Evolutionary conservation across 2,797 vertebrate genomes (phyloP).

Genomic region (Crocidura indochinensis): DNA sequence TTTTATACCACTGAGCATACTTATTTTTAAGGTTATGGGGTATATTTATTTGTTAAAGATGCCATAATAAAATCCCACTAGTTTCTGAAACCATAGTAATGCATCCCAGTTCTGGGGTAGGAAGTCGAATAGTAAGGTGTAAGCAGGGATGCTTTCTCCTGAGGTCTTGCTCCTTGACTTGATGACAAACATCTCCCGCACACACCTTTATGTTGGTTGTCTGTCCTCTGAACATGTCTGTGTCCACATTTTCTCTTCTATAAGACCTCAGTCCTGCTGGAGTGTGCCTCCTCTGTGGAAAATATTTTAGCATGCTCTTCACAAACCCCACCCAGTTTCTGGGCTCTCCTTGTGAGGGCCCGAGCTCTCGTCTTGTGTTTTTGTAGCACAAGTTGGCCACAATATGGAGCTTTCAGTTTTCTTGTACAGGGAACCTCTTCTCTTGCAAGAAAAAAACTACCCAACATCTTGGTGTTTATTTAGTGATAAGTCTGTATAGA

Average conservation of each 20-base stretch:
- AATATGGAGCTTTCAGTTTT: conserved; percentile 2
- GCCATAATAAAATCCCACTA: background rate
- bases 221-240: background rate
- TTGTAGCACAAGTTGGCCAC: background rate
- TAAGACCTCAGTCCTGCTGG: too few species aligned
- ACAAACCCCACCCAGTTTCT: too few species aligned
- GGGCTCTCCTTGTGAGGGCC: background rate
- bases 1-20: background rate
- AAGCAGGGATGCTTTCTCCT: background rate
- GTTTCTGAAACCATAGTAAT: background rate
- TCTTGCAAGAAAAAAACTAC: conserved; percentile 52
- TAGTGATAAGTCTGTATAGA: background rate
- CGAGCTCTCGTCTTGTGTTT: conserved; percentile 7
- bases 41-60: background rate
- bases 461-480: conserved; percentile 42
- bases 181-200: background rate
- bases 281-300: too few species aligned
- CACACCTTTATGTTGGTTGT: background rate
- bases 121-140: background rate
- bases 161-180: background rate
- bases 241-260: conserved; percentile 19
- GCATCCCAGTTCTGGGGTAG: background rate
- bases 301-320: too few species aligned
- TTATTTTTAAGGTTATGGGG: conserved; percentile 15
- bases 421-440: conserved; percentile 36